Evolutionary conservation across 2,797 vertebrate species (phyloP), one percentile per base, ranked within the genome.

Genomic region (Lophius americanus): DNA sequence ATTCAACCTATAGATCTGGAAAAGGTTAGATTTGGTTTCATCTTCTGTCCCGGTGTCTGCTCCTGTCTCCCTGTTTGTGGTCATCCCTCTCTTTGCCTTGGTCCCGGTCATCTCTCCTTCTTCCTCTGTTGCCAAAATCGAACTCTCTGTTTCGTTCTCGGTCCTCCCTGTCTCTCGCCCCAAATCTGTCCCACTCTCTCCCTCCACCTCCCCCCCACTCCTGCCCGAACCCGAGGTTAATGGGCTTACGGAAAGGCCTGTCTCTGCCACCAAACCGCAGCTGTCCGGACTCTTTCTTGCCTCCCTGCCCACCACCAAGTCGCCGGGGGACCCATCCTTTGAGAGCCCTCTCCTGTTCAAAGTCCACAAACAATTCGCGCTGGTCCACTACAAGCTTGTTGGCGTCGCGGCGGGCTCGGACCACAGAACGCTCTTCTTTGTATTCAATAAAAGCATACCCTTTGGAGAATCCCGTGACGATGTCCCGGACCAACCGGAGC

Each of bases 241-340:
- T 98, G 39, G 97, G 98, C 62, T 97, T 98, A 2, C 97, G 92
- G 83, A 99, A 99, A 4, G 97, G 98, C 56, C 97, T 90, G 84
- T 99, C 98, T 61, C 96, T 92, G 5, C 98, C 98, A 23, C 98
- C 98, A 0, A 99, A 99, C 6, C 98, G 93, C 70, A 99, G 90
- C 77, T 99, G 98, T 2, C 97, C 98, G 0, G 98, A 99, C 84
- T 99, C 97, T 35, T 99, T 99, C 70, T 98, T 98, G 4, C 97
- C 97, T 4, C 98, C 97, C 37, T 95, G 94, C 0, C 98, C 98
- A 0, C 98, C 97, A 0, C 98, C 98, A 0, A 98, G 94, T 4
- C 98, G 91, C 37, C 97, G 90, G 0, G 97, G 97, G 32, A 98
- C 90, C 98, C 98, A 99, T 0, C 97, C 97, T 51, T 94, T 95